These are phyloP conservation scores for Magallana gigas DNA, from an alignment of 1,140 invertebrate genomes.

Conservation along the genomic window DNA sequence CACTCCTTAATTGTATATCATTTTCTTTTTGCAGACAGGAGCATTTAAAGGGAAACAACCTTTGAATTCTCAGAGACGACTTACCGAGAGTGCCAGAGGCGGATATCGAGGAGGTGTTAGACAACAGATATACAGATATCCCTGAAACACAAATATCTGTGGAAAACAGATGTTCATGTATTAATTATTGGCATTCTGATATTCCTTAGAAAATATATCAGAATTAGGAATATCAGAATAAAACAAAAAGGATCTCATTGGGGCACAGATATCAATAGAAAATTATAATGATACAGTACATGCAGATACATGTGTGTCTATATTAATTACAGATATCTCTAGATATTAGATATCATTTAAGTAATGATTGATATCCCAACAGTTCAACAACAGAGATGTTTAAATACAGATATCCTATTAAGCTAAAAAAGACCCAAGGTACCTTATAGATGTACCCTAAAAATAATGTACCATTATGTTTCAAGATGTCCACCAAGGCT, in stretches of 20 bases:
- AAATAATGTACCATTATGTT: too few species aligned
- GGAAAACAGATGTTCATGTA: too few species aligned
- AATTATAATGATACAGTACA: not conserved
- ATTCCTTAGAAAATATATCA: too few species aligned
- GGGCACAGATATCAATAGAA: not conserved
- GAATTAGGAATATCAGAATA: too few species aligned
- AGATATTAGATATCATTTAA: not conserved
- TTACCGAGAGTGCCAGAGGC: slow-evolving; percentile 45
- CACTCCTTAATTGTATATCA: not conserved
- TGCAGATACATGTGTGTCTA: not conserved
- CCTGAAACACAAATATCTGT: not conserved
- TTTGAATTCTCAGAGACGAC: slow-evolving; percentile 46
- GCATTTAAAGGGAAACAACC: slow-evolving; percentile 59
- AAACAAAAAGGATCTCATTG: too few species aligned
- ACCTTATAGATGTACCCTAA: too few species aligned
- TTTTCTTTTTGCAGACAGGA: slow-evolving; percentile 51
- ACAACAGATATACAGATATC: slow-evolving; percentile 27
- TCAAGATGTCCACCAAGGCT: too few species aligned
- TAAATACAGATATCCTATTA: not conserved
- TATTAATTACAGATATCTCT: not conserved
- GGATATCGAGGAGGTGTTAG: slow-evolving; percentile 11
- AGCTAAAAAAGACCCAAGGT: too few species aligned
- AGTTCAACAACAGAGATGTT: not conserved
- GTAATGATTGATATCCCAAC: not conserved
- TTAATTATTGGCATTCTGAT: too few species aligned